phyloP scores from a whole-genome alignment of 2,113 vertebrate species.

The Serilophus lunatus region DNA sequence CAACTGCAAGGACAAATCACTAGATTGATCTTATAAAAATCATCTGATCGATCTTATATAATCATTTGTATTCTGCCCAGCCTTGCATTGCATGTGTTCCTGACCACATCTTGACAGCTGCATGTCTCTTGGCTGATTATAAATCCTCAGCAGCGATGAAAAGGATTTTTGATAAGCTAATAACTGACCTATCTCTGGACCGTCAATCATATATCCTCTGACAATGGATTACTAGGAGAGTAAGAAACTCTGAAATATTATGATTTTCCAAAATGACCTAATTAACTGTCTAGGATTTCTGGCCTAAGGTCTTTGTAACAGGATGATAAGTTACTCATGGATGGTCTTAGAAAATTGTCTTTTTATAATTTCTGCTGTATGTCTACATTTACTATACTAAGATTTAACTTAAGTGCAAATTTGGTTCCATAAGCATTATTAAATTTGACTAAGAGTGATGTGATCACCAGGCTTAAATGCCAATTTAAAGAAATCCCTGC shows the following conservation, averaged over 20 bases:
- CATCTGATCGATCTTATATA: neutral
- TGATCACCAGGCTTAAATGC: neutral
- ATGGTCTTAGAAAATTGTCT: neutral
- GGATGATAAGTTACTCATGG: neutral
- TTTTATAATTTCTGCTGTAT: neutral
- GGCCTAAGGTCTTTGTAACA: neutral
- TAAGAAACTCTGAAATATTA: neutral
- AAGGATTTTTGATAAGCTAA: constrained; percentile 45
- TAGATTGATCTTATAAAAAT: constrained; percentile 27
- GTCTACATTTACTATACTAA: neutral
- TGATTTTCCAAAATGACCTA: constrained; percentile 19
- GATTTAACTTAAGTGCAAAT: neutral
- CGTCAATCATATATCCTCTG: constrained; percentile 22
- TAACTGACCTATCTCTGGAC: constrained; percentile 30
- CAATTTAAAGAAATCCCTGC: neutral
- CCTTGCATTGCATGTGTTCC: neutral
- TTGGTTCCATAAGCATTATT: neutral
- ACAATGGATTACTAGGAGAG: neutral
- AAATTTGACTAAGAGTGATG: neutral
- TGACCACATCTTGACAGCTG: constrained; percentile 9
- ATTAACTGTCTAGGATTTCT: neutral
- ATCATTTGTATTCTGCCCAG: constrained; percentile 33
- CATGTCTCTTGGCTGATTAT: constrained; percentile 23
- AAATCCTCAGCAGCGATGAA: neutral
- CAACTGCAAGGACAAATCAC: constrained; percentile 7